Evolutionary conservation across 2,888 invertebrate genomes (phyloP).

Genomic region (Argyra leucocephala): DNA sequence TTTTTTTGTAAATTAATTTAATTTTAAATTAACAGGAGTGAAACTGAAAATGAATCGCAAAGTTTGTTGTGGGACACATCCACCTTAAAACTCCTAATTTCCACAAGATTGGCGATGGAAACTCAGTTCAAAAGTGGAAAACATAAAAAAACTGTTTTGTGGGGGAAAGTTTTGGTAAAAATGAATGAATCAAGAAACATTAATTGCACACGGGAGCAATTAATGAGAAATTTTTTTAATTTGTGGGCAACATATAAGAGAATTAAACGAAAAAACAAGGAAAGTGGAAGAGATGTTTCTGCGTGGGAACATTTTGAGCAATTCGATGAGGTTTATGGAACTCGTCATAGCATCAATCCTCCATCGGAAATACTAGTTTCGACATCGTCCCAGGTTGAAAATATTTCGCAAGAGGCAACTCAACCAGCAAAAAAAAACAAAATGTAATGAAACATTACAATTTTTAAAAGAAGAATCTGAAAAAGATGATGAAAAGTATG

Average conservation of each 20-base stretch:
- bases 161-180: slow-evolving; percentile 17
- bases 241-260: slow-evolving; percentile 17
- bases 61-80: too few species aligned
- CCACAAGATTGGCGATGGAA: neutral
- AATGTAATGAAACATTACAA: neutral
- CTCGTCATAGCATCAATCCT: slow-evolving; percentile 17
- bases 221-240: slow-evolving; percentile 16
- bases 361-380: slow-evolving; percentile 8
- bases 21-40: too few species aligned
- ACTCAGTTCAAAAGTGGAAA: slow-evolving; percentile 12
- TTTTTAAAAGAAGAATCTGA: neutral
- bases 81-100: too few species aligned
- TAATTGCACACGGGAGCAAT: slow-evolving; percentile 11
- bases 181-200: slow-evolving; percentile 13
- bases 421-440: neutral
- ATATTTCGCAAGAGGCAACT: neutral
- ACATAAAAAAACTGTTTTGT: slow-evolving; percentile 18
- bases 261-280: slow-evolving; percentile 18
- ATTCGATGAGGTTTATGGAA: slow-evolving; percentile 19
- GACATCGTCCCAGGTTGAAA: slow-evolving; percentile 12
- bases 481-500: neutral
- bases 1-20: too few species aligned
- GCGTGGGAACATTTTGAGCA: slow-evolving; percentile 16
- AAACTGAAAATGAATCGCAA: too few species aligned
- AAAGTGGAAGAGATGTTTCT: slow-evolving; percentile 16